Evolutionary conservation across 2,113 vertebrate species (phyloP), one percentile per base, ranked within the genome.

Genomic region (Loxodonta africana): DNA sequence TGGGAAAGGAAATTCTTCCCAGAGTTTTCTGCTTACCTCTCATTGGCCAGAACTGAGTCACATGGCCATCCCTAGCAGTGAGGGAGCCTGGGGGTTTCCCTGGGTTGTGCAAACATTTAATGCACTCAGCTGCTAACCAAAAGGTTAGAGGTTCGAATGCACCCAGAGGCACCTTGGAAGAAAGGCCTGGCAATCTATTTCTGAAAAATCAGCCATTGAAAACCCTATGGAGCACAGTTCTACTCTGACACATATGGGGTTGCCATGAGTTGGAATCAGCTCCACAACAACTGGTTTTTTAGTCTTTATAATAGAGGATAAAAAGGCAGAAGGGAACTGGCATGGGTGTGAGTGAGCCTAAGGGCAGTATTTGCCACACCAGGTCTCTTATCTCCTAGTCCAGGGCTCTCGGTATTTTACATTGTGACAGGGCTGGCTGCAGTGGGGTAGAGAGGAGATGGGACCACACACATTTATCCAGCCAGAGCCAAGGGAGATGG

Each of bases 311-410:
- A 65, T 37, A 82, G 62, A 94, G 69, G 71, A 91, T n/a, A 5
- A 92, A 83, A 85, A 86, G 67, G 44, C 28, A 67, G 67, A 91
- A 83, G 88, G 88, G 62, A 90, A 80, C 30, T 91, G 67, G 37
- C 96, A 82, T 33, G 30, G 48, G 44, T n/a, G 33, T 77, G 53
- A 95, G 46, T 88, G 74, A 96, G 65, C 83, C 83, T 92, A 90
- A 95, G 46, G 85, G 46, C 23, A 53, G 44, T 62, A 44, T 95
- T 86, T 93, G 78, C n/a, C 91, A 76, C 73, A 85, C 71, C 65
- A 41, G 65, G n/a, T 93, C 73, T 94, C 90, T 91, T 95, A 97
- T 88, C 87, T 91, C 65, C 91, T 76, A 63, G 48, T 65, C 82
- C 94, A 93, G 82, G 67, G 48, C 62, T 93, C 88, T 95, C 21